Base-by-base conservation (phyloP, 2,113 vertebrate species). In the Scolopax mira region DNA sequence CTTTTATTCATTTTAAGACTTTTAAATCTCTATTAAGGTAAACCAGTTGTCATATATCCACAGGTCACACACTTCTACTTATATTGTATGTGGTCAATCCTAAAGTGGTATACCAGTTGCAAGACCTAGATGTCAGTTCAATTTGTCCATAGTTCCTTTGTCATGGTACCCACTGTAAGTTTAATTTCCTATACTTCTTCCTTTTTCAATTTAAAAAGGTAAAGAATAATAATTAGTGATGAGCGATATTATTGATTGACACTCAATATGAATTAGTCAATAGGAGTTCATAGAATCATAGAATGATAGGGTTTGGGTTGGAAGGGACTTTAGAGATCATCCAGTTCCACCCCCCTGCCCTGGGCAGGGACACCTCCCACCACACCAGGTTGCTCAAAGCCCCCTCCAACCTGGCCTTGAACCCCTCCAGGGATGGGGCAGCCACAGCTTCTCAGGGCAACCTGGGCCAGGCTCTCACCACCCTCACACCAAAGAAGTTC, bases 31-130 rank as follows among this genome's bases (percentile, higher is more conserved):
- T 16, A 5, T 61, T 18, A 16, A 75, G 33, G 35, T 35, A 75
- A 73, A 65, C 2, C 4, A 65, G 18, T 44, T 67, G 39, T 74
- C 3, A 4, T 10, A 48, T 7, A 23, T 49, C 30, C 7, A 8
- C 9, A 33, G 44, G 25, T 57, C 42, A n/a, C 44, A 54, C 25
- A 60, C 3, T 49, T 27, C 13, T 86, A 12, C 42, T 67, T 8
- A 3, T 18, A 0, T 6, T 58, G 7, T 6, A 6, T 0, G 0
- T 25, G 54, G 6, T 18, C 7, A 51, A 35, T n/a, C 18, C 49
- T 48, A 1, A 69, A 23, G 18, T 3, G 18, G 8, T 11, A 0
- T 0, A 25, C 6, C 10, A 33, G 18, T 1, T 42, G 18, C 14
- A 18, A 37, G 14, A 22, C 14, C 8, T n/a, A 8, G 27, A 30